These are phyloP conservation scores for Steinernema hermaphroditum DNA, from an alignment of 2,888 invertebrate species.

Conservation along the genomic window DNA sequence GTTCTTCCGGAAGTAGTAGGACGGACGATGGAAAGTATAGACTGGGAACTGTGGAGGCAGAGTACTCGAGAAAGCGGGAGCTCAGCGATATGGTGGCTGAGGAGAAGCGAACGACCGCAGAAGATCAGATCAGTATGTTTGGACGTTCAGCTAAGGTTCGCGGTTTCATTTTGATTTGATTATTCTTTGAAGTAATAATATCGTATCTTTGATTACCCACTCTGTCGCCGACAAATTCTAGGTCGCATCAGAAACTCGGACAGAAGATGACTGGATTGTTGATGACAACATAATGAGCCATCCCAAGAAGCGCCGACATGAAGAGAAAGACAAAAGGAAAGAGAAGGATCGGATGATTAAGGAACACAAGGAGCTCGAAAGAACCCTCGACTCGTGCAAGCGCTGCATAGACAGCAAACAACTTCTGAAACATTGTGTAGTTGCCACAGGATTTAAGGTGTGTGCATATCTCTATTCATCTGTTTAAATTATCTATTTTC, in stretches of 20 bases:
- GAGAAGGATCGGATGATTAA: conserved; percentile 45
- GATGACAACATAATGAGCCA: conserved; percentile 54
- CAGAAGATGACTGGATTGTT: conserved; percentile 58
- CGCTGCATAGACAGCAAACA: conserved; percentile 81
- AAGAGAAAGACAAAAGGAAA: conserved; percentile 52
- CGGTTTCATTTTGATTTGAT: neutral
- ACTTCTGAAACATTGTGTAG: conserved; percentile 82
- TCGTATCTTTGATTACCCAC: no score
- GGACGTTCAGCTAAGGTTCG: conserved; percentile 62
- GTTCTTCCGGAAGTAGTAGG: conserved; percentile 12
- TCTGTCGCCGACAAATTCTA: conserved; percentile 18
- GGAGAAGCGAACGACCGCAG: conserved; percentile 78
- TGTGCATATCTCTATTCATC: conserved; percentile 28
- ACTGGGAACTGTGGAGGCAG: conserved; percentile 44
- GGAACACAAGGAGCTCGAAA: conserved; percentile 76
- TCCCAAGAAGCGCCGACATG: conserved; percentile 44
- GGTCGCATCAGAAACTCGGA: conserved; percentile 38
- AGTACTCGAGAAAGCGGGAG: conserved; percentile 51
- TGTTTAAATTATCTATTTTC: conserved; percentile 39
- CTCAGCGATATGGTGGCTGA: conserved; percentile 70
- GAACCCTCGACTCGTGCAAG: conserved; percentile 78
- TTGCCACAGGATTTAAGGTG: conserved; percentile 79
- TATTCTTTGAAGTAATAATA: neutral
- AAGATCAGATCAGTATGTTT: conserved; percentile 81
- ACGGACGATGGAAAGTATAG: conserved; percentile 10